Evolutionary conservation across 2,888 invertebrate genomes (phyloP).

Genomic region (Caenorhabditis sp.): DNA sequence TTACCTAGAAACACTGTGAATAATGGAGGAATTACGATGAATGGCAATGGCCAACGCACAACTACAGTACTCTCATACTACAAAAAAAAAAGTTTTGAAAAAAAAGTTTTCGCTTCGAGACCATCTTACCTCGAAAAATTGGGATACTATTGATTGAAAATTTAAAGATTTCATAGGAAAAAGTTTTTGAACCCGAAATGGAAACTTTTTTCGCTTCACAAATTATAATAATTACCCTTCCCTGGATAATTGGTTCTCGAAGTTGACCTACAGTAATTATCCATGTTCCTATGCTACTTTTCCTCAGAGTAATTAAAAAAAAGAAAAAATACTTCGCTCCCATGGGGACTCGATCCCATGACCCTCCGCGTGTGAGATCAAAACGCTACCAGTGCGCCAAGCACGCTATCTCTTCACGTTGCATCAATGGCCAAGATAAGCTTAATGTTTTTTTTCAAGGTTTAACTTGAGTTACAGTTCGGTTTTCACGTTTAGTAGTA

Average conservation of each 20-base stretch:
- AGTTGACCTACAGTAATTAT: constrained; percentile 1
- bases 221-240: no score
- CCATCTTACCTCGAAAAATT: constrained; percentile 66
- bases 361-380: no score
- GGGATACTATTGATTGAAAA: constrained; percentile 64
- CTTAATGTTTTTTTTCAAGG: no score
- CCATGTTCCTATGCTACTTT: background rate
- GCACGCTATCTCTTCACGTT: no score
- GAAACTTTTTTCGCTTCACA: no score
- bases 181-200: no score
- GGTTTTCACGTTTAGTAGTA: no score
- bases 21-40: constrained; percentile 60
- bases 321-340: no score
- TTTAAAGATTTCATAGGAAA: constrained; percentile 43
- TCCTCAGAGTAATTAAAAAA: background rate
- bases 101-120: background rate
- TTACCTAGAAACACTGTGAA: constrained; percentile 43
- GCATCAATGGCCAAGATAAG: no score
- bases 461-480: no score
- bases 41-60: constrained; percentile 66
- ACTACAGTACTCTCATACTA: constrained; percentile 66
- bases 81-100: constrained; percentile 16
- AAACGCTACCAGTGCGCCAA: no score
- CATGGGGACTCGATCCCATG: no score
- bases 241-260: constrained; percentile 3